A percentile compares a stretch with the other conserved stretches of the same genome.
These are phyloP conservation scores for Lindbergichthys nudifrons DNA, from an alignment of 2,797 vertebrate species.

Conservation along the genomic window DNA sequence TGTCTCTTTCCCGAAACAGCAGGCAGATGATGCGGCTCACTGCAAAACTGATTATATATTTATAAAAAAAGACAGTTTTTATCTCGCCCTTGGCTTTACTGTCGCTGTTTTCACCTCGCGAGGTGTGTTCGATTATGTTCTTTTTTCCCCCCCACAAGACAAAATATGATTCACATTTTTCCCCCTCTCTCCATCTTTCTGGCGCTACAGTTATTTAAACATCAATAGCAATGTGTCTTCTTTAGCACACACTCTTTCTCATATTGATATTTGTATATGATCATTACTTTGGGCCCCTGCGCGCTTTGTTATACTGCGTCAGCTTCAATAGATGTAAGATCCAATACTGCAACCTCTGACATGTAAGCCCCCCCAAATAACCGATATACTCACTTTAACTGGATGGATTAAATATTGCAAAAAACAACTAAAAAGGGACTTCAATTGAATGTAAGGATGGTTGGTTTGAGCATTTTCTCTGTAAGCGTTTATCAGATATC, in stretches of 20 bases:
- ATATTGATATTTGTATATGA: constrained; percentile 89
- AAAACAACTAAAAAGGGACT: not conserved
- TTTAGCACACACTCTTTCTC: constrained; percentile 86
- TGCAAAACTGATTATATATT: constrained; percentile 71
- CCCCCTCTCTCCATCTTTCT: constrained; percentile 77
- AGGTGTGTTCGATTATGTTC: constrained; percentile 78
- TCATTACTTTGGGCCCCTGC: constrained; percentile 84
- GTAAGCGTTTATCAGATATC: constrained; percentile 27
- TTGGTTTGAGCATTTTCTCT: constrained; percentile 14
- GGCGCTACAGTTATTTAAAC: constrained; percentile 86
- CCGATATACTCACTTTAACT: constrained; percentile 60
- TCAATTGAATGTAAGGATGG: constrained; percentile 5
- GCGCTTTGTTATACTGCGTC: constrained; percentile 82
- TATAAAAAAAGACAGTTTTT: constrained; percentile 67
- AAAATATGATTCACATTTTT: constrained; percentile 78
- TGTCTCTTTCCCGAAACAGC: constrained; percentile 52
- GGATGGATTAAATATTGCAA: constrained; percentile 31
- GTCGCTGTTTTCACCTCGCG: constrained; percentile 66
- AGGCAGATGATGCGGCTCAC: constrained; percentile 71
- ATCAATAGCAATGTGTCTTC: constrained; percentile 89
- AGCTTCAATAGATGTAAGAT: constrained; percentile 83
- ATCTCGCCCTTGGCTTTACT: constrained; percentile 74
- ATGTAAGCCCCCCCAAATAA: constrained; percentile 69
- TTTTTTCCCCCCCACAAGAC: constrained; percentile 39
- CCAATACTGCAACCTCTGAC: constrained; percentile 85